Evolutionary conservation across 2,113 vertebrate genomes (phyloP), one percentile per base, ranked within the genome.

Genomic region (Ploceus nigricollis): DNA sequence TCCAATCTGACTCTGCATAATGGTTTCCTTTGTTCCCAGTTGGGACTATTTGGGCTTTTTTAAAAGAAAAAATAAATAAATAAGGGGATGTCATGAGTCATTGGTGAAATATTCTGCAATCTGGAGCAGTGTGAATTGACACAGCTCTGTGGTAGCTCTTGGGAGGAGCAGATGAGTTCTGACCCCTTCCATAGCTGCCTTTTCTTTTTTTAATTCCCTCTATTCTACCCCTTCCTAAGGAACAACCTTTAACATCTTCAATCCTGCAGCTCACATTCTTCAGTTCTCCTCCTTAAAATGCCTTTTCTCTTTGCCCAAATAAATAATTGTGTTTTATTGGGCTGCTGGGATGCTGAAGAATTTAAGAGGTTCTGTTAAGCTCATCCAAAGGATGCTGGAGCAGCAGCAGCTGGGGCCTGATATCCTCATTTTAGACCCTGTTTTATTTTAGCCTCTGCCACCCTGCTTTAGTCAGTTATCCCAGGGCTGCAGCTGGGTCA

Each of bases 81-180:
- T n/a, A 37, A 88, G 61, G 90, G 72, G 80, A 79, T 72, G 82
- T 58, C 66, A 51, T 97, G 96, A 96, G 90, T 97, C 96, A 96
- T 0, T 44, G 75, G 60, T 65, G 91, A 96, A 95, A 61, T 58
- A 95, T 96, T 89, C 73, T 0, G 51, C 69, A 81, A 2, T 91
- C 80, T 84, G 61, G 87, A 93, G 91, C 77, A 13, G 40, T 68
- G 76, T 35, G 86, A 81, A 87, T 44, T 28, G 86, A 47, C 90
- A 39, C 50, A 75, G 93, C 78, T 94, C 89, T 60, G 51, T 15
- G 90, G 90, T 65, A 84, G 95, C 63, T 60, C 30, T 27, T 25
- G 65, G 76, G 76, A 84, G 53, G 65, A 75, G 76, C 91, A 91
- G 63, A 90, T 77, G 64, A 94, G 65, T 5, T 35, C 85, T 71